Percentiles rank a stretch among this genome's conserved stretches.
These are phyloP conservation scores for Neosilurus mollespiculum DNA, from an alignment of 2,797 vertebrate genomes.

Conservation along the genomic window DNA sequence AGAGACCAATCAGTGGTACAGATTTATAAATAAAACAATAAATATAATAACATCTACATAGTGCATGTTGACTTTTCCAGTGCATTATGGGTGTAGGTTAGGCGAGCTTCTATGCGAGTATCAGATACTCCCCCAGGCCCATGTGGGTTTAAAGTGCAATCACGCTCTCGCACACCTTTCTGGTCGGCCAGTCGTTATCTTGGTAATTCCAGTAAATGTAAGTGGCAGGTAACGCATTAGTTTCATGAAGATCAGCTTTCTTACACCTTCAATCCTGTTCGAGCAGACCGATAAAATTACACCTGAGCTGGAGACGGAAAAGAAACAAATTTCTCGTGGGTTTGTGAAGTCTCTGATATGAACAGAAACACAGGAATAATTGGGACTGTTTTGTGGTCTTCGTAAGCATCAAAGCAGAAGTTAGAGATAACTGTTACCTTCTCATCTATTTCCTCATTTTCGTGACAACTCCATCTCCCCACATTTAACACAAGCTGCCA, in stretches of 20 bases:
- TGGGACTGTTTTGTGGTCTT: not conserved
- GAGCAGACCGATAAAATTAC: not conserved
- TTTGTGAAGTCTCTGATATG: not conserved
- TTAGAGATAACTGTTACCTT: not conserved
- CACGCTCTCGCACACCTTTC: too few species aligned
- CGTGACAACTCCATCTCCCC: not conserved
- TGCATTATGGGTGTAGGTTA: not conserved
- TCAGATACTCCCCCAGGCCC: not conserved
- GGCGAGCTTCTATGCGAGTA: not conserved
- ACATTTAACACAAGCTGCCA: not conserved
- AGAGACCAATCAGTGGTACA: not conserved
- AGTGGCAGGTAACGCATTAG: slow-evolving; percentile 42
- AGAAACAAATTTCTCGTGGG: not conserved
- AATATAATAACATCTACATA: not conserved
- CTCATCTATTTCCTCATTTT: not conserved
- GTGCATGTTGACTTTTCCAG: not conserved
- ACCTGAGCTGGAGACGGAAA: not conserved
- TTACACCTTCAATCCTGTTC: not conserved
- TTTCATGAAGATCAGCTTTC: slow-evolving; percentile 43
- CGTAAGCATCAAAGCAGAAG: not conserved
- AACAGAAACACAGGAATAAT: not conserved
- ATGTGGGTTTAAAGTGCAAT: not conserved
- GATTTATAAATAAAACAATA: not conserved
- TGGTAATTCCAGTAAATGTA: slow-evolving; percentile 35
- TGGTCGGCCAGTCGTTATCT: slow-evolving; percentile 7